Evolutionary conservation across 2,888 invertebrate genomes (phyloP), one percentile per base, ranked within the genome.

Genomic region (Netelia inedita): DNA sequence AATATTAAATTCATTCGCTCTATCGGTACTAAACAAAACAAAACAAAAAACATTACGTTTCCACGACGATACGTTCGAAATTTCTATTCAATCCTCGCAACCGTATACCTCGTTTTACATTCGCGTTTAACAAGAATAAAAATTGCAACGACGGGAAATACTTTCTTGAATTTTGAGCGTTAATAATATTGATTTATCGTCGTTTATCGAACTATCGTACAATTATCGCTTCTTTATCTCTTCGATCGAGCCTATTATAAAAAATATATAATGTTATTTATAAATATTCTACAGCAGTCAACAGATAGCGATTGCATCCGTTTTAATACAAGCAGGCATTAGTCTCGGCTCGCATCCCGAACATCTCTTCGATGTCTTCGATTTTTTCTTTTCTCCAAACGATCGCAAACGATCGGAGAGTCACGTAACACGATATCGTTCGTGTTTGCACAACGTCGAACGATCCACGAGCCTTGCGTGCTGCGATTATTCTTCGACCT

Each of bases 241-340:
- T 35, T 68, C 43, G 16, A 57, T 21, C 19, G 74, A 46, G 61
- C 66, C 72, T 71, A 57, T 35, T 84, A 76, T 80, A 82, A 80
- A 84, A 84, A 80, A 84, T 80, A 84, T 83, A 83, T 84, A 81
- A 63, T 81, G 21, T 59, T 79, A 81, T 84, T 78, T 81, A 84
- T 84, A 81, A 81, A 84, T 84, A 81, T 84, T 65, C 74, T 82
- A 79, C 69, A 79, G 69, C 50, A 71, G 57, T 66, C 78, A 78
- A 85, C 82, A 6, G 59, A 68, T 66, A 63, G 19, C 16, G 43
- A 41, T 21, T 74, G n/a, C 59, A 65, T 46, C 73, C 50, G 19
- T 71, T 57, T 68, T 46, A 19, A 43, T 28, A 53, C 50, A 10
- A 41, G 61, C 43, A 43, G 41, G 53, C 55, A 55, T 46, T 46